phyloP scores from a whole-genome alignment of 2,888 invertebrate species.

The Idaea dimidiata region DNA sequence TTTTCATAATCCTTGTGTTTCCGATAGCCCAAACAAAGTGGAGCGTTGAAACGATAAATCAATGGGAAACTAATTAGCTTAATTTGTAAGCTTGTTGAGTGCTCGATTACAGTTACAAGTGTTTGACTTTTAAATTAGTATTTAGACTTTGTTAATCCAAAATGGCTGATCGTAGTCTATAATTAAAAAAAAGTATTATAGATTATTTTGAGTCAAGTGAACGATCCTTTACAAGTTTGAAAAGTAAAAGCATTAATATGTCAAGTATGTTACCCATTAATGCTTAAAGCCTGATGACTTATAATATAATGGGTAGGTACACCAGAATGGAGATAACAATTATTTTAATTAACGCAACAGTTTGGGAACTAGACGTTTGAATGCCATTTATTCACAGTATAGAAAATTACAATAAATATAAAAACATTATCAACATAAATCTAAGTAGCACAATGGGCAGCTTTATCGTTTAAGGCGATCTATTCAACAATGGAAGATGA shows the following conservation, averaged over 20 bases:
- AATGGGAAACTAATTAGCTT: conserved; percentile 20
- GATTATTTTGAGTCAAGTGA: not conserved
- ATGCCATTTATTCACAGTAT: no score
- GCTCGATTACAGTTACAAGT: conserved; percentile 3
- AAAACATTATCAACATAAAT: no score
- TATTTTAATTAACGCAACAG: no score
- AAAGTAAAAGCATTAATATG: not conserved
- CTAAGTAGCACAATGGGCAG: no score
- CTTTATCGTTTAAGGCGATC: no score
- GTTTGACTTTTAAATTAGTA: not conserved
- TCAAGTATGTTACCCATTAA: not conserved
- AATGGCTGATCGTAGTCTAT: no score
- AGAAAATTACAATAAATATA: no score
- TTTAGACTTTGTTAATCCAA: no score
- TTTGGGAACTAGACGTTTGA: no score
- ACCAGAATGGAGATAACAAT: no score
- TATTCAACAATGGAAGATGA: not conserved
- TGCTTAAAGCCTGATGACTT: no score
- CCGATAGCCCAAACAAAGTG: conserved; percentile 18
- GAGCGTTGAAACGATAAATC: conserved; percentile 19
- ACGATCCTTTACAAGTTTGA: not conserved
- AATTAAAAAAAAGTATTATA: not conserved
- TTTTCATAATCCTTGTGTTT: conserved; percentile 20
- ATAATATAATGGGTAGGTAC: no score
- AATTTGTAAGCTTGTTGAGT: conserved; percentile 15